These are phyloP conservation scores for Podarcis raffonei DNA, from an alignment of 2,113 vertebrate species.

Conservation along the genomic window DNA sequence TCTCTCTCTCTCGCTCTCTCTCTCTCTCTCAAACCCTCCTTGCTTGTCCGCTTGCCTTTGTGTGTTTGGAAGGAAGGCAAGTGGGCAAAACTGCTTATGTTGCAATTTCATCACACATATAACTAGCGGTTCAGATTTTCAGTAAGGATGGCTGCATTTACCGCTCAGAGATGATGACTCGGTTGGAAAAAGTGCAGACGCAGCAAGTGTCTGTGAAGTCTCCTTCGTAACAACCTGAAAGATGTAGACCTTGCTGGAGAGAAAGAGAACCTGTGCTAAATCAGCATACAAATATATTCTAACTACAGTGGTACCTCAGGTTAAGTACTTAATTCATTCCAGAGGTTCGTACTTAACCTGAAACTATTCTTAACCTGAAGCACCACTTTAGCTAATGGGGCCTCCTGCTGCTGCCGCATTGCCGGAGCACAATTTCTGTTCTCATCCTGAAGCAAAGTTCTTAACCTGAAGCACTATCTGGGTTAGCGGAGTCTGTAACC, in stretches of 20 bases:
- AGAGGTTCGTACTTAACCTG: too few species aligned
- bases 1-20: too few species aligned
- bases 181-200: constrained; percentile 27
- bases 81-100: constrained; percentile 55
- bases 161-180: not conserved
- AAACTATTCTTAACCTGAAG: too few species aligned
- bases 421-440: too few species aligned
- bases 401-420: too few species aligned
- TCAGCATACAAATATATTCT: constrained; percentile 25
- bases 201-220: constrained; percentile 16
- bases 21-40: constrained; percentile 32
- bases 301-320: too few species aligned
- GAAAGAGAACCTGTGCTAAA: constrained; percentile 31
- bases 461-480: too few species aligned
- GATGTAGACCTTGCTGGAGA: not conserved
- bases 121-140: constrained; percentile 52
- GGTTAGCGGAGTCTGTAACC: too few species aligned
- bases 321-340: too few species aligned
- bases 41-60: constrained; percentile 60
- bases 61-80: constrained; percentile 52
- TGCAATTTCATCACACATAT: constrained; percentile 57
- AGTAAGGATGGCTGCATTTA: constrained; percentile 31
- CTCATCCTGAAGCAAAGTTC: too few species aligned
- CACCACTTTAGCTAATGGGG: too few species aligned
- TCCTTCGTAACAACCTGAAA: not conserved